phyloP scores from a whole-genome alignment of 2,888 invertebrate species.

The Eristalis intricaria region DNA sequence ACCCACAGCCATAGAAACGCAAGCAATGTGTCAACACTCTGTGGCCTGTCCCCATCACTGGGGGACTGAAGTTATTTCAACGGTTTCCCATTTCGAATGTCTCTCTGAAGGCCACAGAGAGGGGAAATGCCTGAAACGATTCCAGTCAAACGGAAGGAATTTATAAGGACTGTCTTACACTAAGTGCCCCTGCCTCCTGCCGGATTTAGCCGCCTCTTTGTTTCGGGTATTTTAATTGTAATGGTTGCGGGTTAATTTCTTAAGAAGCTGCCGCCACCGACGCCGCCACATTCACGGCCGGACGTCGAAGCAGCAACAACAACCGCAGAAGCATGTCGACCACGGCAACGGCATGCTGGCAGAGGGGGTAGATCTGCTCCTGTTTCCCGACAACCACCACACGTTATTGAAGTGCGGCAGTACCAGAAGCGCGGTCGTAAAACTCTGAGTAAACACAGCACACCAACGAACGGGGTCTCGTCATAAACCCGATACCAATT shows the following conservation, averaged over 20 bases:
- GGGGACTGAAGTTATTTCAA: neutral
- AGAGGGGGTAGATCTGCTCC: slow-evolving; percentile 24
- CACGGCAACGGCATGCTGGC: neutral
- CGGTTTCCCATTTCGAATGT: neutral
- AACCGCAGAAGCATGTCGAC: neutral
- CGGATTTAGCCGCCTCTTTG: slow-evolving; percentile 22
- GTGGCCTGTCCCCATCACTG: neutral
- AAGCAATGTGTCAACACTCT: neutral
- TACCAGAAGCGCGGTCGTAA: slow-evolving; percentile 52
- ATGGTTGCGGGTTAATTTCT: slow-evolving; percentile 50
- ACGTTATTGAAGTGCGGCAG: slow-evolving; percentile 29
- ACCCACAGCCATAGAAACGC: neutral
- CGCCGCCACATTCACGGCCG: neutral
- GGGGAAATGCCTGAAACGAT: neutral
- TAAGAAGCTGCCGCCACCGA: slow-evolving; percentile 52
- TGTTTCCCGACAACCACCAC: slow-evolving; percentile 26
- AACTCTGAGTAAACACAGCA: slow-evolving; percentile 48
- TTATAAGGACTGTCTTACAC: slow-evolving; percentile 45
- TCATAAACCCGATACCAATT: slow-evolving; percentile 55
- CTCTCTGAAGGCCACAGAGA: neutral
- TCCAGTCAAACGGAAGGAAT: slow-evolving; percentile 37
- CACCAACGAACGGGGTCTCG: slow-evolving; percentile 44
- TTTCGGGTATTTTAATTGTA: slow-evolving; percentile 56
- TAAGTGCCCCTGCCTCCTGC: slow-evolving; percentile 44
- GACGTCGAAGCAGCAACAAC: neutral